These are phyloP conservation scores for Sandelia bainsii DNA, from an alignment of 2,797 vertebrate species.

Conservation along the genomic window DNA sequence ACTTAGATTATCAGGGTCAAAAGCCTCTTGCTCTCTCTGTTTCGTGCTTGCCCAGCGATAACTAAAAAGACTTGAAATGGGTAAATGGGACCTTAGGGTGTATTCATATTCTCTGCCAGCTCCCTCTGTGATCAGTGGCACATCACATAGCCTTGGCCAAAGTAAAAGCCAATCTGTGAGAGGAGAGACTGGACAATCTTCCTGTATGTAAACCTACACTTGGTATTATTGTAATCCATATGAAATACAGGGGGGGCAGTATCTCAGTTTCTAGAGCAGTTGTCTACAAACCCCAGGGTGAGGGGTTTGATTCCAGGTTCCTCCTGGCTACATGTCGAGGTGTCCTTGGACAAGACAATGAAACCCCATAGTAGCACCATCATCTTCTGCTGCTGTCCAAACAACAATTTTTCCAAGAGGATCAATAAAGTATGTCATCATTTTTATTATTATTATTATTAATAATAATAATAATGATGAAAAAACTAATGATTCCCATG, in stretches of 20 bases:
- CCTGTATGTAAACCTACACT: slow-evolving; percentile 36
- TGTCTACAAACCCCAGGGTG: no score
- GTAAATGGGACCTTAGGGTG: slow-evolving; percentile 69
- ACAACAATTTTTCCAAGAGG: no score
- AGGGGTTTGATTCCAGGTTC: no score
- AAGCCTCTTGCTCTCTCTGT: slow-evolving; percentile 66
- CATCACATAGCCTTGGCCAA: slow-evolving; percentile 47
- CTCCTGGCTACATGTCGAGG: no score
- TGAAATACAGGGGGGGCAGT: slow-evolving; percentile 23
- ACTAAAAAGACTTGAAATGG: slow-evolving; percentile 73
- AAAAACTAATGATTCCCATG: slow-evolving; percentile 22
- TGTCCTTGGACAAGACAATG: no score
- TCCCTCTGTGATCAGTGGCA: slow-evolving; percentile 66
- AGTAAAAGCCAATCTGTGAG: slow-evolving; percentile 61
- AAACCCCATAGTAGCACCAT: no score
- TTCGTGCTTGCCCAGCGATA: slow-evolving; percentile 52
- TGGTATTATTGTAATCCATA: slow-evolving; percentile 42
- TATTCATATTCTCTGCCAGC: slow-evolving; percentile 69
- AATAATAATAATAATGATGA: no score
- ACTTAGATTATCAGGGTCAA: slow-evolving; percentile 69
- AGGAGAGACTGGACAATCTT: slow-evolving; percentile 38
- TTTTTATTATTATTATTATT: no score
- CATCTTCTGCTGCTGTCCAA: no score
- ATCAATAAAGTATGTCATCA: no score
- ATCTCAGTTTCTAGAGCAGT: no score